A percentile compares a stretch with the other conserved stretches of the same genome.
phyloP scores from a whole-genome alignment of 2,797 vertebrate genomes.

The Bovichtus variegatus region DNA sequence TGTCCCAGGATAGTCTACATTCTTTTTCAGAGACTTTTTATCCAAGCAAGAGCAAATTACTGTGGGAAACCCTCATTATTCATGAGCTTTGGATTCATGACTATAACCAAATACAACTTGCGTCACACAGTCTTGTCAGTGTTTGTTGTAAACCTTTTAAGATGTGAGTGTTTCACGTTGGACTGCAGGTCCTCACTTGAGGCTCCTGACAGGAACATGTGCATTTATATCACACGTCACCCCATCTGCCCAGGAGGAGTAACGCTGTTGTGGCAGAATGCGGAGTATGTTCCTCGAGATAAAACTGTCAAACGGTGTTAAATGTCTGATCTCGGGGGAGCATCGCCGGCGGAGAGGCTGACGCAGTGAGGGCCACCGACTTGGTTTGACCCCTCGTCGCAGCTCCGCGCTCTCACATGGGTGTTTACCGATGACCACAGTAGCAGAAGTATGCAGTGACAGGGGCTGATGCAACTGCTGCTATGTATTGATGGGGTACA shows the following conservation, averaged over 20 bases:
- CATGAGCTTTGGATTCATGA: background rate
- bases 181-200: slow-evolving; percentile 34
- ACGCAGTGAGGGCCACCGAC: slow-evolving; percentile 26
- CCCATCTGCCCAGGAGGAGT: slow-evolving; percentile 38
- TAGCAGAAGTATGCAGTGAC: slow-evolving; percentile 56
- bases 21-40: background rate
- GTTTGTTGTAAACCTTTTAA: background rate
- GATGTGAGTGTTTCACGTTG: background rate
- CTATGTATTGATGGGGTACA: slow-evolving; percentile 36
- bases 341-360: slow-evolving; percentile 30
- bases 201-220: slow-evolving; percentile 50
- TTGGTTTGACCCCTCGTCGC: slow-evolving; percentile 50
- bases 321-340: slow-evolving; percentile 52
- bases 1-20: background rate
- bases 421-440: slow-evolving; percentile 72
- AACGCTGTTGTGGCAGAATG: slow-evolving; percentile 61
- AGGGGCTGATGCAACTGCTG: slow-evolving; percentile 51
- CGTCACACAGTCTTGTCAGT: too few species aligned
- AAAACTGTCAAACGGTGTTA: slow-evolving; percentile 46
- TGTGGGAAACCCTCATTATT: background rate
- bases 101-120: background rate
- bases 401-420: slow-evolving; percentile 39
- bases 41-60: background rate
- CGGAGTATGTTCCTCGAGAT: slow-evolving; percentile 52
- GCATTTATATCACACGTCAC: slow-evolving; percentile 43